phyloP scores from a whole-genome alignment of 64 coral and sea anemone genomes.

The Platygyra sinensis region DNA sequence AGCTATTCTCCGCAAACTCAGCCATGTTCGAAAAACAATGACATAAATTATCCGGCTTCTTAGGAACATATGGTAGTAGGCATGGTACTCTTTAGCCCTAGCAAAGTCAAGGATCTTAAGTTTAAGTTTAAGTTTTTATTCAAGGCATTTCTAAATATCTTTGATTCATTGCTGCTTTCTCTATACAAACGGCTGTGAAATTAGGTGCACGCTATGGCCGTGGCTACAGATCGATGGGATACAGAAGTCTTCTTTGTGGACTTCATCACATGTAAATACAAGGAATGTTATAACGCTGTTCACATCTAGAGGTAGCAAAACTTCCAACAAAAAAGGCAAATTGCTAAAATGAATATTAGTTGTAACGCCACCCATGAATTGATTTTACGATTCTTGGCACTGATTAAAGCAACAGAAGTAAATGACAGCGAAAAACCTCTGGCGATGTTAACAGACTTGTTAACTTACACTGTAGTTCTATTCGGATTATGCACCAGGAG shows the following conservation, averaged over 20 bases:
- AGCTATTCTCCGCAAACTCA: not conserved
- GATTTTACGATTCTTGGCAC: not conserved
- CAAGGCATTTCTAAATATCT: slow-evolving; percentile 23
- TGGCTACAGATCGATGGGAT: too few relatives aligned
- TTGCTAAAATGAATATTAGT: not conserved
- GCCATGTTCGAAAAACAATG: slow-evolving; percentile 71
- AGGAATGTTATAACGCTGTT: not conserved
- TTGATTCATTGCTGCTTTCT: slow-evolving; percentile 8
- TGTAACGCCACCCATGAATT: not conserved
- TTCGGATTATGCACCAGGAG: not conserved
- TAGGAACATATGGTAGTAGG: slow-evolving; percentile 68
- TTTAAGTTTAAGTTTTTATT: slow-evolving; percentile 20
- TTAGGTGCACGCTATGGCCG: not conserved
- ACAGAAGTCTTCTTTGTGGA: not conserved
- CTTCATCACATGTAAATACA: not conserved
- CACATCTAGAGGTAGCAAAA: not conserved
- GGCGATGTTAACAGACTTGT: not conserved
- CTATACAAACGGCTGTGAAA: not conserved
- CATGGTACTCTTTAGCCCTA: slow-evolving; percentile 59
- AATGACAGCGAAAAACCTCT: too few relatives aligned
- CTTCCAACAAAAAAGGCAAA: not conserved
- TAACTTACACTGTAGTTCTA: too few relatives aligned
- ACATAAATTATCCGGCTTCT: slow-evolving; percentile 36
- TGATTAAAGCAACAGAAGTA: not conserved
- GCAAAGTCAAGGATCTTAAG: slow-evolving; percentile 78